phyloP scores from a whole-genome alignment of 1,140 invertebrate genomes.

The Halesus radiatus region DNA sequence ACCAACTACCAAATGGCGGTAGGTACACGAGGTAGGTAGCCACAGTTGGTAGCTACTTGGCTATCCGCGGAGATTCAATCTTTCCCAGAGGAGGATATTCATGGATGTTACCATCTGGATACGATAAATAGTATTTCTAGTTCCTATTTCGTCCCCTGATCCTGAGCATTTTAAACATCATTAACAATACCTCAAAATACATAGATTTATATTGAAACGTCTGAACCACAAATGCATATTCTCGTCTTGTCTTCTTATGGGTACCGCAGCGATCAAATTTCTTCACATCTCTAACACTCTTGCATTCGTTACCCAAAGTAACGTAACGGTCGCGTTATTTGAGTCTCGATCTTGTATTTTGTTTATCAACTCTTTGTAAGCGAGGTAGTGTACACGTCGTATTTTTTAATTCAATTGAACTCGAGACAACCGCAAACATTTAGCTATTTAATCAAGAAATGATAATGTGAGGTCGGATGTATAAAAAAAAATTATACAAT shows the following conservation, averaged over 20 bases:
- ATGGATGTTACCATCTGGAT: conserved; percentile 18
- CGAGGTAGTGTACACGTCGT: background rate
- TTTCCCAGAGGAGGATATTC: background rate
- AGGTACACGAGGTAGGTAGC: no score
- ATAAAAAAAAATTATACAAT: background rate
- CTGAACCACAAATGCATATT: no score
- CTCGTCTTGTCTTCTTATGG: no score
- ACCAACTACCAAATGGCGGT: background rate
- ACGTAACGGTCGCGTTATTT: no score
- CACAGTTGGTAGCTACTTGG: no score
- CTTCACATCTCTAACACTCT: no score
- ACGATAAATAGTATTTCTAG: conserved; percentile 6
- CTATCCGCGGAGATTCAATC: background rate
- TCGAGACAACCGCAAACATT: background rate
- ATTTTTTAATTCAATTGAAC: background rate
- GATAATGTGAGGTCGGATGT: conserved; percentile 3
- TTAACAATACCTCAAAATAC: no score
- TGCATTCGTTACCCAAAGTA: no score
- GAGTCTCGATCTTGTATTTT: no score
- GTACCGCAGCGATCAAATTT: no score
- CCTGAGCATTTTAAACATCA: background rate
- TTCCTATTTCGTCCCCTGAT: conserved; percentile 4
- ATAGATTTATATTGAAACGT: no score
- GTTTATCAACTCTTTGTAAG: no score
- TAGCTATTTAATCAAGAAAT: background rate